Conservation (phyloP, 2,113 vertebrate species). For the Takifugu bimaculatus region DNA sequence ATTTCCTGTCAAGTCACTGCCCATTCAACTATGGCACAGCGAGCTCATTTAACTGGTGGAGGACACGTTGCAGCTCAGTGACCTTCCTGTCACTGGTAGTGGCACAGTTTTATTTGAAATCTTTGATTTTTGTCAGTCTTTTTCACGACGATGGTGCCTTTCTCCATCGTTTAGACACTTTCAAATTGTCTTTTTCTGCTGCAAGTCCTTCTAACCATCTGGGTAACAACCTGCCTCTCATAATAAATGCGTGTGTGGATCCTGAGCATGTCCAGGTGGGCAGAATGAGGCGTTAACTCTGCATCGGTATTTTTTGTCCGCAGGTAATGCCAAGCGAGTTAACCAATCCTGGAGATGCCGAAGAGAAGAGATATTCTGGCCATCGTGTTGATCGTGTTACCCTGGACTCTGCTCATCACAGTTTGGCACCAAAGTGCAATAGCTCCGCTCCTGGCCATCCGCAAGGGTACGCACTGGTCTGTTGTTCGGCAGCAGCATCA, state of each 20-base stretch:
- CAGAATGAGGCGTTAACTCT: background rate
- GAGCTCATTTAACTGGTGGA: slow-evolving; percentile 29
- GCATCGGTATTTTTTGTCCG: background rate
- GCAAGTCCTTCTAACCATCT: too few species aligned
- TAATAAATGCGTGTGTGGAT: too few species aligned
- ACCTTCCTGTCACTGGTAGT: slow-evolving; percentile 3
- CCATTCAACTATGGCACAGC: slow-evolving; percentile 16
- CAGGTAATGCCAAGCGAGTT: slow-evolving; percentile 97
- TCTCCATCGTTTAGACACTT: too few species aligned
- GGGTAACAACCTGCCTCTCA: too few species aligned
- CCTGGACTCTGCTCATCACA: slow-evolving; percentile 98
- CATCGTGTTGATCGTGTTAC: slow-evolving; percentile 97
- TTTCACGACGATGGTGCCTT: too few species aligned
- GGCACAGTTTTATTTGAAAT: background rate
- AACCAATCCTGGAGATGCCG: slow-evolving; percentile 98
- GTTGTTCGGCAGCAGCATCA: slow-evolving; percentile 6
- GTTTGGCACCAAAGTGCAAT: slow-evolving; percentile 99
- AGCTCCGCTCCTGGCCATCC: slow-evolving; percentile 89
- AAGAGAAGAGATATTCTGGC: slow-evolving; percentile 99
- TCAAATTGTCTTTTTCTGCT: too few species aligned
- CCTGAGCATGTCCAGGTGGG: too few species aligned
- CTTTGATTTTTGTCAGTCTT: background rate
- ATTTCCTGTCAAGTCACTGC: slow-evolving; percentile 32
- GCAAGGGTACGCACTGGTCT: slow-evolving; percentile 83
- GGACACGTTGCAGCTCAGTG: slow-evolving; percentile 1